Percentiles rank a stretch among this genome's conserved stretches.
Evolutionary conservation across 37 sponge, comb jelly and placozoan species (phyloP).

Genomic region (Cliona cf. orientalis): DNA sequence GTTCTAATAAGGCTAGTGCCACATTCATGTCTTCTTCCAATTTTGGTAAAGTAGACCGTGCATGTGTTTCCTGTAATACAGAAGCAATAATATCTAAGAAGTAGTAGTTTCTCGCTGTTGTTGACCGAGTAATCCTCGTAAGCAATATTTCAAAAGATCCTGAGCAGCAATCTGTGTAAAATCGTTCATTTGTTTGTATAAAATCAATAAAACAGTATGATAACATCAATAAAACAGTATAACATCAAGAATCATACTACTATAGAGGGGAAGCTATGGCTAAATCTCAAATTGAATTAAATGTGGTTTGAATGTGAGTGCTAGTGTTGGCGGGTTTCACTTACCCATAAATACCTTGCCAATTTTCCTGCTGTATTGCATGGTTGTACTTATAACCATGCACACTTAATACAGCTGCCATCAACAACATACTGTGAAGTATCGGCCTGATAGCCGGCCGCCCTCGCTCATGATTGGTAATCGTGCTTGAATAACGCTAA

Average conservation of each 20-base stretch:
- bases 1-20: slow-evolving; percentile 26
- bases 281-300: no score
- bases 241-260: background rate
- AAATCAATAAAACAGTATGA: background rate
- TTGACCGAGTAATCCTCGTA: slow-evolving; percentile 16
- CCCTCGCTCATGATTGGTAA: no score
- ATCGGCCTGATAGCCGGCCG: no score
- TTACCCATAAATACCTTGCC: no score
- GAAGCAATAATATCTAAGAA: slow-evolving; percentile 12
- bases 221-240: background rate
- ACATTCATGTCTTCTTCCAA: slow-evolving; percentile 3
- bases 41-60: background rate
- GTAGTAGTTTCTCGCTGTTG: slow-evolving; percentile 6
- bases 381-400: no score
- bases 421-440: no score
- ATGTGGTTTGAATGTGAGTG: no score
- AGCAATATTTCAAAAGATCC: slow-evolving; percentile 19
- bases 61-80: slow-evolving; percentile 1
- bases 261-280: no score
- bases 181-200: background rate
- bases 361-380: no score
- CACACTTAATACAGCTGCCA: no score
- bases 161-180: background rate
- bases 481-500: no score
- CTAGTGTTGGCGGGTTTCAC: no score